phyloP scores from a whole-genome alignment of 2,797 vertebrate species.

The Geotrypetes seraphini region DNA sequence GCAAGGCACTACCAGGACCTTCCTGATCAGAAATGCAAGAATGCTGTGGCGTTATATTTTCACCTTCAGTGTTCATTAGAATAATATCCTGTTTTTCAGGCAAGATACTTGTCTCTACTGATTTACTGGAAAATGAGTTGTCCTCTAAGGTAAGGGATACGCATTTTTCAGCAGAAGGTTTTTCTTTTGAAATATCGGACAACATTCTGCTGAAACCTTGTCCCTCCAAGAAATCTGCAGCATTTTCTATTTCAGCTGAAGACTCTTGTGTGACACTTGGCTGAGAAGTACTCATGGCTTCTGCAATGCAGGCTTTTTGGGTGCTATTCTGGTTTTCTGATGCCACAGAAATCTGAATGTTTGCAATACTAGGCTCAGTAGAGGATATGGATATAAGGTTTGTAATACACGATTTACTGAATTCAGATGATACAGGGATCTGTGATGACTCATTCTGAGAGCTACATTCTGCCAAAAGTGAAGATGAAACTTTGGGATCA shows the following conservation, averaged over 20 bases:
- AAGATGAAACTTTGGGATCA: conserved; percentile 22
- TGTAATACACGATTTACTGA: conserved; percentile 18
- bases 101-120: conserved; percentile 31
- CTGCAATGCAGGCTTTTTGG: conserved; percentile 17
- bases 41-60: conserved; percentile 55
- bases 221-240: conserved; percentile 41
- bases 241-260: conserved; percentile 26
- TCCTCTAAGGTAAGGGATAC: conserved; percentile 28
- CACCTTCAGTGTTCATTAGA: conserved; percentile 36
- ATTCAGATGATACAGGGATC: conserved; percentile 12
- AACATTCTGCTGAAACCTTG: conserved; percentile 51
- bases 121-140: conserved; percentile 39
- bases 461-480: conserved; percentile 8
- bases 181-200: conserved; percentile 48
- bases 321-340: conserved; percentile 22
- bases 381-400: conserved; percentile 14
- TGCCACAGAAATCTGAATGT: conserved; percentile 30
- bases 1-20: conserved; percentile 50
- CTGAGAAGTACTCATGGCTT: conserved; percentile 22
- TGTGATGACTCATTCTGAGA: conserved; percentile 23
- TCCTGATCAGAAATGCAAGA: conserved; percentile 75
- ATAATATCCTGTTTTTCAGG: conserved; percentile 46
- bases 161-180: conserved; percentile 28
- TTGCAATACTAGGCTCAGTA: conserved; percentile 21
- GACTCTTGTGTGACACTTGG: conserved; percentile 30